These are phyloP conservation scores for Catamblyrhynchus diadema DNA, from an alignment of 2,797 vertebrate genomes.

Conservation along the genomic window DNA sequence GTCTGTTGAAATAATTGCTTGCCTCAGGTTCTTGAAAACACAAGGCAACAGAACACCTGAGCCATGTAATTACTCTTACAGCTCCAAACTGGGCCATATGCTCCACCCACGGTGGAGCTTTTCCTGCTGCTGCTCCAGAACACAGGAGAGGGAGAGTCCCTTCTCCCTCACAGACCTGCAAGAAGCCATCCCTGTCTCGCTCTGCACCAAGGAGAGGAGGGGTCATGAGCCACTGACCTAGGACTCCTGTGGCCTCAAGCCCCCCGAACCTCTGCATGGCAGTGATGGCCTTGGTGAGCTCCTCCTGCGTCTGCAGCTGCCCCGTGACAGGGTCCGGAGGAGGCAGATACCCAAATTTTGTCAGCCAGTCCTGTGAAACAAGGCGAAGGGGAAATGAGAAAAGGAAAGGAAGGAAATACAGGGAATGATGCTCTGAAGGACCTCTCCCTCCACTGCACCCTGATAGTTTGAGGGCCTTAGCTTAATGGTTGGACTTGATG, in stretches of 20 bases:
- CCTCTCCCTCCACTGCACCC: not conserved
- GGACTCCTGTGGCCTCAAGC: slow-evolving; percentile 79
- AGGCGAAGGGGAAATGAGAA: not conserved
- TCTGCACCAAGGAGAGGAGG: not conserved
- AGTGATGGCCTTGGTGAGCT: slow-evolving; percentile 88
- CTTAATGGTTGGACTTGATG: not conserved
- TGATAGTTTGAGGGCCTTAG: not conserved
- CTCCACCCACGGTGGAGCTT: not conserved
- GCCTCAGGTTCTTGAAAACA: slow-evolving; percentile 38
- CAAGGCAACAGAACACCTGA: slow-evolving; percentile 50
- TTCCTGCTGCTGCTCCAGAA: not conserved
- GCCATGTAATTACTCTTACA: slow-evolving; percentile 53
- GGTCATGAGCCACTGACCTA: slow-evolving; percentile 68
- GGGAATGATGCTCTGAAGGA: not conserved
- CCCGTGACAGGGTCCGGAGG: slow-evolving; percentile 85
- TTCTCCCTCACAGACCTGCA: accelerated
- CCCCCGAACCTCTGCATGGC: slow-evolving; percentile 96
- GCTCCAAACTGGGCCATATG: not conserved
- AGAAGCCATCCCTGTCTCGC: not conserved
- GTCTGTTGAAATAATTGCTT: slow-evolving; percentile 54
- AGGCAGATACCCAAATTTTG: slow-evolving; percentile 92
- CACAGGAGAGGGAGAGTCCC: not conserved
- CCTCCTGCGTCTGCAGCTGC: slow-evolving; percentile 90
- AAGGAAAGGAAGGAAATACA: not conserved
- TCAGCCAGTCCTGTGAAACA: slow-evolving; percentile 90